These are phyloP conservation scores for Drosophila erecta DNA, from an alignment of 1,140 invertebrate species.

Conservation along the genomic window DNA sequence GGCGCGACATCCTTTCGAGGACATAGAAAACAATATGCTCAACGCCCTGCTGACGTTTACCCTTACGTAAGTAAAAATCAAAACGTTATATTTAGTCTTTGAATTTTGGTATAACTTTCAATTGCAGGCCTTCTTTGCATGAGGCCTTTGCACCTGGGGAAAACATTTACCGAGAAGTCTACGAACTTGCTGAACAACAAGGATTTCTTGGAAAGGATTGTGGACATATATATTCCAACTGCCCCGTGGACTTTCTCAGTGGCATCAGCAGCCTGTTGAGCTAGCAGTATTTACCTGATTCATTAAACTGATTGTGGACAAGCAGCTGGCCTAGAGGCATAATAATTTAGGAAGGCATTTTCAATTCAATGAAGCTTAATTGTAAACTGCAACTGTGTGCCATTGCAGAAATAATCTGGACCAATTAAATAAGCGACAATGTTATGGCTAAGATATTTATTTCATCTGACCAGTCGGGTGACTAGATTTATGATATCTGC, in stretches of 20 bases:
- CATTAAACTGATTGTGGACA: background rate
- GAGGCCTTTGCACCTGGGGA: slow-evolving; percentile 68
- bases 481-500: slow-evolving; percentile 60
- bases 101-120: background rate
- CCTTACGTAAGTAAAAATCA: slow-evolving; percentile 63
- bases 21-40: slow-evolving; percentile 60
- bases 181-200: slow-evolving; percentile 67
- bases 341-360: background rate
- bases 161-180: slow-evolving; percentile 51
- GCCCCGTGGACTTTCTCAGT: slow-evolving; percentile 58
- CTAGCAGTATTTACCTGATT: slow-evolving; percentile 13
- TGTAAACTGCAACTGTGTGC: background rate
- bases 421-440: slow-evolving; percentile 8
- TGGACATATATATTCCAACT: slow-evolving; percentile 56
- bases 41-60: slow-evolving; percentile 73
- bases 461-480: slow-evolving; percentile 69
- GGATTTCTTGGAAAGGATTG: slow-evolving; percentile 67
- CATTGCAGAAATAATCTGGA: background rate
- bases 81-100: no score
- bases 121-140: slow-evolving; percentile 73
- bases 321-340: background rate
- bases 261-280: slow-evolving; percentile 59
- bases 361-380: background rate
- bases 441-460: slow-evolving; percentile 34
- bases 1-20: slow-evolving; percentile 71